phyloP scores from a whole-genome alignment of 2,113 vertebrate genomes.

The Climacteris rufus region DNA sequence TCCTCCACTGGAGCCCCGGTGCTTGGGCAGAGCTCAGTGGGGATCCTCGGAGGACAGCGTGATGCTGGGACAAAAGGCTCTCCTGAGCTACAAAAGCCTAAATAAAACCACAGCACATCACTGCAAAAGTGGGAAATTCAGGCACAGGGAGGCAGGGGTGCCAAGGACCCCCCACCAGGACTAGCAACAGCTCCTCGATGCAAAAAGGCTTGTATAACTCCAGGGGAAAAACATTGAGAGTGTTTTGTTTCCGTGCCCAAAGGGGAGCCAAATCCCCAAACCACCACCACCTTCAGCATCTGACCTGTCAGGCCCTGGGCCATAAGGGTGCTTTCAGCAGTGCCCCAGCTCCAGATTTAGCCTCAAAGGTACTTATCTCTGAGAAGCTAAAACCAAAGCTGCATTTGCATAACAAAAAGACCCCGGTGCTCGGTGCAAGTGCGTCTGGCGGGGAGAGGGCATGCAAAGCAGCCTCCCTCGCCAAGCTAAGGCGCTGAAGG shows the following conservation, averaged over 20 bases:
- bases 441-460: neutral
- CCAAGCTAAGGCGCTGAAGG: neutral
- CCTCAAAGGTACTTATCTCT: neutral
- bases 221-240: fast-evolving
- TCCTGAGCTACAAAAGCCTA: neutral
- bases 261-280: neutral
- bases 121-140: neutral
- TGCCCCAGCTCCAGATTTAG: neutral
- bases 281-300: neutral
- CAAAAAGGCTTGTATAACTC: neutral
- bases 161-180: neutral
- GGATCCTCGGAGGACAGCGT: fast-evolving
- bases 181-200: fast-evolving
- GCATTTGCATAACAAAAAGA: conserved; percentile 32
- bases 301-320: neutral
- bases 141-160: fast-evolving
- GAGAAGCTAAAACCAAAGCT: conserved; percentile 17
- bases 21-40: neutral
- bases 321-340: neutral
- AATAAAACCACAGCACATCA: neutral
- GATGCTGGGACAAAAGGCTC: neutral
- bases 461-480: neutral
- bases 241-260: neutral
- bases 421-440: neutral
- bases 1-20: fast-evolving